These are phyloP conservation scores for Gandaritis pyraliata DNA, from an alignment of 2,888 invertebrate species.

Conservation along the genomic window DNA sequence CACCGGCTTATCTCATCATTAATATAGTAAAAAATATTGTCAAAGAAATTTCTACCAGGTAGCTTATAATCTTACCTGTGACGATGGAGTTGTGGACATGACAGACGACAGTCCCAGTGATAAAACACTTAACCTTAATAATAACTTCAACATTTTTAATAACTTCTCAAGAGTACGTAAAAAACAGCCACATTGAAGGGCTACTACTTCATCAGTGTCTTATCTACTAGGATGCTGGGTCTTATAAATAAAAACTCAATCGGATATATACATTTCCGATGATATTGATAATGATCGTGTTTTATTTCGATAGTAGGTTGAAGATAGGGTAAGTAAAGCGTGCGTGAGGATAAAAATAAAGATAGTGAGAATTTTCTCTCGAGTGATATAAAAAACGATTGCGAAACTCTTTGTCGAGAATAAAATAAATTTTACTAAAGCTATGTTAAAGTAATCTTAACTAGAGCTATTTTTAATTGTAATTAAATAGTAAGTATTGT, in stretches of 20 bases:
- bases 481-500: too few relatives aligned
- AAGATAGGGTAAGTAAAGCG: slow-evolving; percentile 41
- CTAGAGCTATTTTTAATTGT: too few relatives aligned
- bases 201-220: slow-evolving; percentile 21
- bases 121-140: slow-evolving; percentile 56
- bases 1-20: too few relatives aligned
- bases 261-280: slow-evolving; percentile 14
- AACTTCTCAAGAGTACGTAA: slow-evolving; percentile 7
- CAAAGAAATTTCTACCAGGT: too few relatives aligned
- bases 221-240: slow-evolving; percentile 28
- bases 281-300: slow-evolving; percentile 40
- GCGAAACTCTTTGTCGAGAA: background rate
- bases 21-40: too few relatives aligned
- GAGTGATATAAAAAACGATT: slow-evolving; percentile 3
- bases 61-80: slow-evolving; percentile 56
- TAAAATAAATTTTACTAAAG: background rate
- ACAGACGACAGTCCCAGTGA: slow-evolving; percentile 58
- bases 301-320: slow-evolving; percentile 42
- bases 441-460: background rate
- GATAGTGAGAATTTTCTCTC: slow-evolving; percentile 25
- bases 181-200: slow-evolving; percentile 4
- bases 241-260: slow-evolving; percentile 27
- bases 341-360: slow-evolving; percentile 40
- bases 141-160: slow-evolving; percentile 54
- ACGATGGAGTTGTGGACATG: slow-evolving; percentile 52